These are phyloP conservation scores for Portevinia maculata DNA, from an alignment of 2,888 invertebrate genomes.

Conservation along the genomic window DNA sequence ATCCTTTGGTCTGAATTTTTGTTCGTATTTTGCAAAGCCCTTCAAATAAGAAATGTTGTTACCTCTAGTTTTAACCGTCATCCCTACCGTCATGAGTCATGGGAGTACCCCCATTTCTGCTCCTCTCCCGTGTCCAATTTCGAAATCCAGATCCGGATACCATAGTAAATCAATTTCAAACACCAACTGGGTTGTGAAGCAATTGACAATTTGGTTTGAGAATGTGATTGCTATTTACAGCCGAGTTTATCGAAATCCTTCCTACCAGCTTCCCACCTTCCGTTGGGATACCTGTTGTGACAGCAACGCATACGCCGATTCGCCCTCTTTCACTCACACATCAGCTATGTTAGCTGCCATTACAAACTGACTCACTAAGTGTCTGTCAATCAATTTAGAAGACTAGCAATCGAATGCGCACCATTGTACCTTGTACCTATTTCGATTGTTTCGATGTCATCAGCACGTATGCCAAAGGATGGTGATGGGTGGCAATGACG, in stretches of 20 bases:
- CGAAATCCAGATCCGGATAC: conserved; percentile 38
- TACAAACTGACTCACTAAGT: conserved; percentile 70
- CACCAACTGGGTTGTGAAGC: conserved; percentile 68
- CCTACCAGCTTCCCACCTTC: conserved; percentile 38
- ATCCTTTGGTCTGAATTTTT: not conserved
- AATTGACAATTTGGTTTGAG: conserved; percentile 72
- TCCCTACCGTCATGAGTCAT: not conserved
- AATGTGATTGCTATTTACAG: conserved; percentile 71
- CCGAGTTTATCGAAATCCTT: conserved; percentile 68
- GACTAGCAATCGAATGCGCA: conserved; percentile 67
- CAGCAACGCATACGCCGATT: conserved; percentile 11
- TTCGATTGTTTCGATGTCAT: conserved; percentile 73
- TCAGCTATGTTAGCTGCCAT: conserved; percentile 50
- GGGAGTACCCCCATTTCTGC: not conserved
- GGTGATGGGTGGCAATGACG: conserved; percentile 27
- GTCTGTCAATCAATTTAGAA: conserved; percentile 72
- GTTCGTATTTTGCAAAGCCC: not conserved
- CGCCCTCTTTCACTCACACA: too few species aligned
- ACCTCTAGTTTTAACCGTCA: not conserved
- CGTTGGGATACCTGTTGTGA: conserved; percentile 62
- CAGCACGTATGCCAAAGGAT: conserved; percentile 66
- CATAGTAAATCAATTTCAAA: conserved; percentile 70
- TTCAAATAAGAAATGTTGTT: not conserved
- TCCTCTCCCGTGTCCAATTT: conserved; percentile 43
- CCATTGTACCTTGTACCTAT: too few species aligned